Base-by-base conservation (phyloP, 2,797 vertebrate species). In the Sciaenops ocellatus region DNA sequence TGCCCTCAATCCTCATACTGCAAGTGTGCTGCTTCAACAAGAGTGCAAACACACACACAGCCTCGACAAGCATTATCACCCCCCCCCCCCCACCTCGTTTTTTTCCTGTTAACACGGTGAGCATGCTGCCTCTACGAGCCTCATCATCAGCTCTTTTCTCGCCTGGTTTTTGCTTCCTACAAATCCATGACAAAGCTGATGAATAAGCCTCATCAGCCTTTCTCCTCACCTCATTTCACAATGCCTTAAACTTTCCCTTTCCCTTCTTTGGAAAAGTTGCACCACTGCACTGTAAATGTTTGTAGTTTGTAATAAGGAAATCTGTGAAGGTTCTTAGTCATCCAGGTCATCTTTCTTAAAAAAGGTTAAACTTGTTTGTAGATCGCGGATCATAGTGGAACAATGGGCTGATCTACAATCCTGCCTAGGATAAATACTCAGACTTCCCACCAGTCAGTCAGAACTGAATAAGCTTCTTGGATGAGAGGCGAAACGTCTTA, bases 151-250 rank as follows among this genome's bases (percentile, higher is more conserved):
- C 89, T 89, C 79, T 89, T 91, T 90, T 91, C 89, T 90, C 83
- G 52, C 30, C 80, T 85, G 78, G 62, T 85, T 81, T 83, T 75
- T 76, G 83, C 42, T 64, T 86, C 69, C 78, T 69, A 69, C 80
- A 91, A 93, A 89, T 90, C 88, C 86, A 86, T 80, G 88, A 91
- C 90, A 89, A 90, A 90, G 90, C 85, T 86, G 81, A 78, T 85
- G 89, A 93, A 89, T 86, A 85, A 86, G 85, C 90, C 88, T 87
- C 79, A 88, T 91, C 92, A 92, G 90, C 87, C 86, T 80, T 91
- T 85, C 77, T 84, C 72, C 73, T 81, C 67, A 68, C 59, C 81
- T 64, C 74, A 0, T 87, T 83, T 81, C 63, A 60, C 60, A 84
- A 60, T 79, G 83, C 17, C 80, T 87, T 72, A 66, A 86, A 89